phyloP scores from a whole-genome alignment of 1,140 invertebrate genomes.

The Drosophila orosa region DNA sequence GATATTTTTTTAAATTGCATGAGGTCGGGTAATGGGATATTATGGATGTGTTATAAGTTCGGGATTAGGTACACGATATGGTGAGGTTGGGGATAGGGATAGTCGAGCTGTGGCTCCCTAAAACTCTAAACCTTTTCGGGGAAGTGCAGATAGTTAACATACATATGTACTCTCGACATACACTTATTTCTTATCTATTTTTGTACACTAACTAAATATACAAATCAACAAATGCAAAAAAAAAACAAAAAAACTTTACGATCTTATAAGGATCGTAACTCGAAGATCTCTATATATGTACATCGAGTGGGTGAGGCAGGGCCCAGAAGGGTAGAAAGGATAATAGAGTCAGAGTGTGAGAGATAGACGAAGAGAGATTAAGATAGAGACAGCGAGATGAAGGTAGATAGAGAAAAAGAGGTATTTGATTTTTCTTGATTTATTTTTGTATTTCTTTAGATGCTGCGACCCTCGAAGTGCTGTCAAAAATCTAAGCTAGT shows the following conservation, averaged over 20 bases:
- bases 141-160: neutral
- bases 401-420: slow-evolving; percentile 1
- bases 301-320: slow-evolving; percentile 10
- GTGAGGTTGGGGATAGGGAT: too few species aligned
- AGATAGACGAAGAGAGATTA: neutral
- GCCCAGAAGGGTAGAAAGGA: neutral
- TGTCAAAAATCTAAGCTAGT: slow-evolving; percentile 38
- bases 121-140: neutral
- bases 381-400: neutral
- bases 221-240: slow-evolving; percentile 25
- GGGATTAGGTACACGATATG: neutral
- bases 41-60: neutral
- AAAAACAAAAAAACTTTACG: slow-evolving; percentile 2
- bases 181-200: slow-evolving; percentile 24
- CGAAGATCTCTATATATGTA: slow-evolving; percentile 33
- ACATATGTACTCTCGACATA: neutral
- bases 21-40: too few species aligned
- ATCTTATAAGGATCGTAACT: slow-evolving; percentile 7
- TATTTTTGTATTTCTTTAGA: slow-evolving; percentile 7
- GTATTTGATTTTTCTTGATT: slow-evolving; percentile 2
- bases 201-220: slow-evolving; percentile 44
- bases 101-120: neutral
- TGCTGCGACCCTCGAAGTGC: slow-evolving; percentile 29
- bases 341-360: neutral
- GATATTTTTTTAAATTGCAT: neutral